A percentile compares a stretch with the other conserved stretches of the same genome.
phyloP scores from a whole-genome alignment of 2,797 vertebrate genomes.

The Galagoides demidoff region DNA sequence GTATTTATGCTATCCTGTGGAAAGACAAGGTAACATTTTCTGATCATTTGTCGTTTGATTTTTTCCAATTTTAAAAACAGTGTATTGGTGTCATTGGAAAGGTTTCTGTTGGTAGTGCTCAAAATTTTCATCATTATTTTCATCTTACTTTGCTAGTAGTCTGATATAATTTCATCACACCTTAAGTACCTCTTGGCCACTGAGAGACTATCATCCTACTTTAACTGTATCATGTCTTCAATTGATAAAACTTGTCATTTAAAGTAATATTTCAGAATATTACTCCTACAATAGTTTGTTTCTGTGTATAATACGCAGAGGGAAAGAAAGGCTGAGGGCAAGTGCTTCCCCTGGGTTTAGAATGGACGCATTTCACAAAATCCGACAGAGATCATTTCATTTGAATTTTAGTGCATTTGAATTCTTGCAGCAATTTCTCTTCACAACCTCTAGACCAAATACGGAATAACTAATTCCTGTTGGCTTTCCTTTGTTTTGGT shows the following conservation, averaged over 20 bases:
- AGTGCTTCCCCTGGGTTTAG: background rate
- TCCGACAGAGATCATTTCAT: conserved; percentile 6
- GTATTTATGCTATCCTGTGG: conserved; percentile 13
- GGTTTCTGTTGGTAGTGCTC: conserved; percentile 39
- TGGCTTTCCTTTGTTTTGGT: background rate
- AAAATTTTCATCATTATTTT: conserved; percentile 19
- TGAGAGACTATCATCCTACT: background rate
- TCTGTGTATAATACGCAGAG: background rate
- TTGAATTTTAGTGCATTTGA: conserved; percentile 35
- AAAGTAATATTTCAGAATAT: conserved; percentile 31
- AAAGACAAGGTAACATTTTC: conserved; percentile 14
- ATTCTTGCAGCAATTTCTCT: background rate
- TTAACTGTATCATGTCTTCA: background rate
- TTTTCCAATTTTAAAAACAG: background rate
- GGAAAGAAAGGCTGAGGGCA: background rate
- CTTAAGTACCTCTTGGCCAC: conserved; percentile 1
- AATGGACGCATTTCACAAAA: conserved; percentile 44
- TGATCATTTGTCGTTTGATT: conserved; percentile 34
- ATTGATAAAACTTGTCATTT: background rate
- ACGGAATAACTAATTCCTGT: background rate
- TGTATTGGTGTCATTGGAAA: background rate
- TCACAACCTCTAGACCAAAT: background rate
- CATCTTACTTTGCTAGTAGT: background rate
- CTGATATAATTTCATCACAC: background rate
- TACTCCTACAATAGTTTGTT: background rate